A percentile compares a stretch with the other conserved stretches of the same genome.
These are phyloP conservation scores for Alosa sapidissima DNA, from an alignment of 2,797 vertebrate species.

Conservation along the genomic window DNA sequence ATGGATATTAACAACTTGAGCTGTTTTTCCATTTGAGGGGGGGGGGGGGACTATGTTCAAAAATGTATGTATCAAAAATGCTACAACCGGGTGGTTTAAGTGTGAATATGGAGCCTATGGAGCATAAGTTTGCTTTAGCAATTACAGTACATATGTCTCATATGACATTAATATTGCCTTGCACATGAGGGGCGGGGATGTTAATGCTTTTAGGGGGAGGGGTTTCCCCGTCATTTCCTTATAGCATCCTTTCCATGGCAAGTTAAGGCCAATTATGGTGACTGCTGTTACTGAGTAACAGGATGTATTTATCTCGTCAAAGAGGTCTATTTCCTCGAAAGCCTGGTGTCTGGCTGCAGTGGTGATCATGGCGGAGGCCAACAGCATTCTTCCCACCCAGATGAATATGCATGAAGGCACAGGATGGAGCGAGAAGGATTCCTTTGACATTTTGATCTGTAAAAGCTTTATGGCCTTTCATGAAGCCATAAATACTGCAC, in stretches of 20 bases:
- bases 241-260: neutral
- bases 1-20: conserved; percentile 6
- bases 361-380: neutral
- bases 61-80: neutral
- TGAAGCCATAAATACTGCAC: neutral
- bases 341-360: neutral
- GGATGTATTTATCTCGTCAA: neutral
- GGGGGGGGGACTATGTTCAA: no score
- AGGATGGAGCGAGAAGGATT: neutral
- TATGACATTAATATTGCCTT: neutral
- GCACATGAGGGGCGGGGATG: neutral
- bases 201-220: neutral
- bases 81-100: neutral
- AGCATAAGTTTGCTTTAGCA: neutral
- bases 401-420: neutral
- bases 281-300: neutral
- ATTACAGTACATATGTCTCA: neutral
- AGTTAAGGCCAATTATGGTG: neutral
- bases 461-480: neutral
- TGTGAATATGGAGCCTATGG: neutral
- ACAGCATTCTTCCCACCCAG: neutral
- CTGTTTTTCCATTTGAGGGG: neutral
- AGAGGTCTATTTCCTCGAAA: neutral
- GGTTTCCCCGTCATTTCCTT: neutral
- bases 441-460: neutral